Base-by-base conservation (phyloP, 2,888 invertebrate genomes). In the Masnerella sp. region DNA sequence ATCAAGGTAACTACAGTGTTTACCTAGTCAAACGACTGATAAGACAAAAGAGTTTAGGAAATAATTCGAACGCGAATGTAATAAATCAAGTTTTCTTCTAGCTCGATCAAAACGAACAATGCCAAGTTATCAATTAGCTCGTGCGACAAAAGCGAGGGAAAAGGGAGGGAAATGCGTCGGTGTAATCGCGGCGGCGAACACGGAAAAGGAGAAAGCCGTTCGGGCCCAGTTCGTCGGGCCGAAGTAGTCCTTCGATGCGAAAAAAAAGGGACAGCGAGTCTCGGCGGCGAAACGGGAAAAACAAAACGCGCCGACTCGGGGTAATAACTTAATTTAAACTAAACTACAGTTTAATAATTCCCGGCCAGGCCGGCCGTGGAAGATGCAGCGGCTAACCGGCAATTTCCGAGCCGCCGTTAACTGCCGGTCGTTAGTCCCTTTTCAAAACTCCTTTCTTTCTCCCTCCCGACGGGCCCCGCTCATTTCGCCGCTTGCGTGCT, bases 241-340 rank as follows among this genome's bases (percentile, higher is more conserved):
- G 65, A 71, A 69, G 61, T 54, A 68, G 75, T 61, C 56, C 58
- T 51, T 59, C 52, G 45, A 22, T n/a, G 52, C 43, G 68, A 68
- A 32, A n/a, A n/a, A n/a, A n/a, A n/a, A n/a, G n/a, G n/a, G n/a
- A n/a, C n/a, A n/a, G n/a, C n/a, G n/a, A n/a, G n/a, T n/a, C n/a
- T n/a, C n/a, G n/a, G n/a, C 70, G 67, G 67, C 54, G 65, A 77
- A 77, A 78, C 62, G 76, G 77, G 79, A 81, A 79, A 79, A 84
- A 82, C 80, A 84, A 84, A 83, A 81, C 81, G 79, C 78, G 78
- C 81, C 78, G 81, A 81, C 83, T 80, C 79, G 78, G 83, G 84
- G 87, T 87, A 87, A 87, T 87, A 87, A 87, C 87, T 87, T 87
- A 87, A 87, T 87, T 87, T 87, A 87, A 87, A 87, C 87, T 87